Percentiles rank a stretch among this genome's conserved stretches.
phyloP scores from a whole-genome alignment of 2,888 invertebrate species.

The Cordilura impudica region DNA sequence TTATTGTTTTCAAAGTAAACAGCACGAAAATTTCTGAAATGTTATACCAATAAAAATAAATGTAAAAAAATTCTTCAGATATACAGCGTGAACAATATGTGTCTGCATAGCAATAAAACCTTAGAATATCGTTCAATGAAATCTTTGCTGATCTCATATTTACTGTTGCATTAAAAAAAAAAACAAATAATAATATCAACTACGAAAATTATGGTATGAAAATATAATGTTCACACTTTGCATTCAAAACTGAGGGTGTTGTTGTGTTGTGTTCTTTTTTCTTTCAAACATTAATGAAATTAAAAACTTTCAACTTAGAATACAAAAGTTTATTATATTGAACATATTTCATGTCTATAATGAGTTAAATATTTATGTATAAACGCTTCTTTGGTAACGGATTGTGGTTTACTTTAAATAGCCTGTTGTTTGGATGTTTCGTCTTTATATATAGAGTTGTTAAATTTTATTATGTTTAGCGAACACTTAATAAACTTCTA shows the following conservation, averaged over 20 bases:
- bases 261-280: neutral
- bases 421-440: too few relatives aligned
- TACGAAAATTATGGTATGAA: too few relatives aligned
- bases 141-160: too few relatives aligned
- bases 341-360: conserved; percentile 11
- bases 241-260: neutral
- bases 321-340: neutral
- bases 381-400: too few relatives aligned
- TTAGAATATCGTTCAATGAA: too few relatives aligned
- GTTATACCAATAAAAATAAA: neutral
- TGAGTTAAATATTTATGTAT: too few relatives aligned
- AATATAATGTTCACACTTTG: too few relatives aligned
- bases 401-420: too few relatives aligned
- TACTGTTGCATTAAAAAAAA: too few relatives aligned
- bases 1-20: conserved; percentile 21
- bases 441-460: neutral
- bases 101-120: too few relatives aligned
- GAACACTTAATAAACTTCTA: conserved; percentile 15
- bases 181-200: too few relatives aligned
- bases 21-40: neutral
- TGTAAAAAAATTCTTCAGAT: neutral
- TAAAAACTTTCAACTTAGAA: neutral
- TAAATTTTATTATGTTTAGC: conserved; percentile 15
- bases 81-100: neutral
- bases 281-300: neutral